These are phyloP conservation scores for Myotis vivesi DNA, from an alignment of 2,797 vertebrate genomes.

Conservation along the genomic window DNA sequence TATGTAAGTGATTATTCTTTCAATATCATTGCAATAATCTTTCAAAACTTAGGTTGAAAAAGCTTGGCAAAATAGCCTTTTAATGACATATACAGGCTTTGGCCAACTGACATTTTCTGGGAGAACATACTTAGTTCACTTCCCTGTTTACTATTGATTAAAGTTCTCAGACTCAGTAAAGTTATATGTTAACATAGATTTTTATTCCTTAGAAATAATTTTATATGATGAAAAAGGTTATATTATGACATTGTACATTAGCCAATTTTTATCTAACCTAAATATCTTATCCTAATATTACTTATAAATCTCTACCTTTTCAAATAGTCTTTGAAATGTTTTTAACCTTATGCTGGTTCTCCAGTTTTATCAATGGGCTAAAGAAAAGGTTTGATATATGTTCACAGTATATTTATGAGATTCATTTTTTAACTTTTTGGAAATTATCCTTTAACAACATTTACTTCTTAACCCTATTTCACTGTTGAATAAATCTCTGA, in stretches of 20 bases:
- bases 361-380: not conserved
- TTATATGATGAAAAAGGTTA: not conserved
- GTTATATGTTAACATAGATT: not conserved
- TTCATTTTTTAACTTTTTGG: not conserved
- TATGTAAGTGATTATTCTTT: not conserved
- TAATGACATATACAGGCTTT: not conserved
- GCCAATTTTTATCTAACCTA: not conserved
- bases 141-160: not conserved
- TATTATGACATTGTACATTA: not conserved
- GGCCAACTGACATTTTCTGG: not conserved
- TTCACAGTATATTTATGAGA: not conserved
- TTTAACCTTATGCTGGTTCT: not conserved
- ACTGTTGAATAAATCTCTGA: not conserved
- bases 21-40: not conserved
- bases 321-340: not conserved
- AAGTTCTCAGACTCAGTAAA: not conserved
- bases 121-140: not conserved
- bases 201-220: not conserved
- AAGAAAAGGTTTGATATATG: not conserved
- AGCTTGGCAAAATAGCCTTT: not conserved
- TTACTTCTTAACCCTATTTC: not conserved
- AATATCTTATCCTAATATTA: not conserved
- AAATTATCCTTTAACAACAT: not conserved
- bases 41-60: not conserved
- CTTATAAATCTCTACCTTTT: not conserved